A percentile compares a stretch with the other conserved stretches of the same genome.
These are phyloP conservation scores for Digitonthophagus gazella DNA, from an alignment of 2,888 invertebrate genomes.

Conservation along the genomic window DNA sequence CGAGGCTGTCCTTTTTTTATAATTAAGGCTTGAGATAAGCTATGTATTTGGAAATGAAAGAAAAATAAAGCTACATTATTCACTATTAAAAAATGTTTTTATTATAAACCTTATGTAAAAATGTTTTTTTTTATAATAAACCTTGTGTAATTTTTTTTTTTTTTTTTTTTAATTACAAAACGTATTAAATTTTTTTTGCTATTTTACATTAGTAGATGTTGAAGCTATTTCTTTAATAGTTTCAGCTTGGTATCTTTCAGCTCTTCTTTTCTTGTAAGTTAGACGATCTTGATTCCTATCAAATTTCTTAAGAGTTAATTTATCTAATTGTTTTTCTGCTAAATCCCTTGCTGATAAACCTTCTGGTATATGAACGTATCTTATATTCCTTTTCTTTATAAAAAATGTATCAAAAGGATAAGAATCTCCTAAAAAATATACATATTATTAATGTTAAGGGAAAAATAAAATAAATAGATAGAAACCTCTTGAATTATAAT, in stretches of 20 bases:
- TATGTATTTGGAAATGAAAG: background rate
- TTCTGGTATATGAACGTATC: constrained; percentile 68
- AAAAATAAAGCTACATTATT: constrained; percentile 27
- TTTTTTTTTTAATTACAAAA: background rate
- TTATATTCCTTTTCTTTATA: constrained; percentile 63
- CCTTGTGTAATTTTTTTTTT: background rate
- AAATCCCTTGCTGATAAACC: constrained; percentile 20
- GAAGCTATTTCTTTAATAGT: constrained; percentile 7
- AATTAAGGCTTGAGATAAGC: constrained; percentile 21
- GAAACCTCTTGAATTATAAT: constrained; percentile 60
- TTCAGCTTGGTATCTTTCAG: constrained; percentile 26
- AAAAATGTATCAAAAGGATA: constrained; percentile 63
- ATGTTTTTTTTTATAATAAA: too few relatives aligned
- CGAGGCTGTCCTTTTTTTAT: constrained; percentile 26
- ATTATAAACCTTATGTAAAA: too few relatives aligned
- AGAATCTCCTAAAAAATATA: constrained; percentile 46
- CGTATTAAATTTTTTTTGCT: background rate
- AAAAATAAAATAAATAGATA: constrained; percentile 12
- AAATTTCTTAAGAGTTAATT: background rate
- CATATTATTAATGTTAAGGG: constrained; percentile 1
- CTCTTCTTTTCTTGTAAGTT: constrained; percentile 27
- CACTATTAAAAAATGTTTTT: constrained; percentile 24
- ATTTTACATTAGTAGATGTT: constrained; percentile 5
- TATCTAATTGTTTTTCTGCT: background rate
- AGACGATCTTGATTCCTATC: background rate